Evolutionary conservation across 2,113 vertebrate species (phyloP).

Genomic region (Tychaedon coryphoeus): DNA sequence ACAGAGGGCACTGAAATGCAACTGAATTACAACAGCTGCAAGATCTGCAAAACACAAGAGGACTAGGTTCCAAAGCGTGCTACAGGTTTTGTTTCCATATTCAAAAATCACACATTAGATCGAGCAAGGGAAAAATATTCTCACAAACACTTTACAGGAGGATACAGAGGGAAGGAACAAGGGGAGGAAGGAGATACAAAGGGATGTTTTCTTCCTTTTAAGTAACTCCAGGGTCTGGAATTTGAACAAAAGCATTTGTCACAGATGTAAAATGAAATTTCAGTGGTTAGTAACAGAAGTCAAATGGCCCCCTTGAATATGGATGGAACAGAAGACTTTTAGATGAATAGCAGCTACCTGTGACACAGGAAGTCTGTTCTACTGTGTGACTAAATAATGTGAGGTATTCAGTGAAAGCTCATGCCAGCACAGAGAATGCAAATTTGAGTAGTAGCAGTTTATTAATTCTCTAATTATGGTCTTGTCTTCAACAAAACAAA

Average conservation of each 20-base stretch:
- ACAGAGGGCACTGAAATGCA: background rate
- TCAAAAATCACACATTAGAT: background rate
- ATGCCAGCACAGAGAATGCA: background rate
- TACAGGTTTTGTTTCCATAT: background rate
- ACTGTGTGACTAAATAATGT: background rate
- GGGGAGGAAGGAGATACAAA: background rate
- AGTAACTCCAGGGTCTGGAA: background rate
- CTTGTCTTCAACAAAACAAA: background rate
- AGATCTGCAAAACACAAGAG: background rate
- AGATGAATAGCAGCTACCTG: background rate
- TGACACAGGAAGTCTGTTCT: background rate
- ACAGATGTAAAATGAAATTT: background rate
- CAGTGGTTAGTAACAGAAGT: background rate
- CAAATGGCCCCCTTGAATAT: background rate
- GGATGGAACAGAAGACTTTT: background rate
- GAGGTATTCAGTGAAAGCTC: background rate
- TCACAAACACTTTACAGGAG: background rate
- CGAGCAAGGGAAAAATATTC: background rate
- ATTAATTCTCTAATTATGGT: background rate
- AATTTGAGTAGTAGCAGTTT: background rate
- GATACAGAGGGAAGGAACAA: background rate
- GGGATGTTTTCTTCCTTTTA: background rate
- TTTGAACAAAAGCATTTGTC: background rate
- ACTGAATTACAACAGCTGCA: background rate
- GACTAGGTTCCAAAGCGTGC: background rate